These are phyloP conservation scores for Coreoperca whiteheadi DNA, from an alignment of 2,113 vertebrate genomes.

Conservation along the genomic window DNA sequence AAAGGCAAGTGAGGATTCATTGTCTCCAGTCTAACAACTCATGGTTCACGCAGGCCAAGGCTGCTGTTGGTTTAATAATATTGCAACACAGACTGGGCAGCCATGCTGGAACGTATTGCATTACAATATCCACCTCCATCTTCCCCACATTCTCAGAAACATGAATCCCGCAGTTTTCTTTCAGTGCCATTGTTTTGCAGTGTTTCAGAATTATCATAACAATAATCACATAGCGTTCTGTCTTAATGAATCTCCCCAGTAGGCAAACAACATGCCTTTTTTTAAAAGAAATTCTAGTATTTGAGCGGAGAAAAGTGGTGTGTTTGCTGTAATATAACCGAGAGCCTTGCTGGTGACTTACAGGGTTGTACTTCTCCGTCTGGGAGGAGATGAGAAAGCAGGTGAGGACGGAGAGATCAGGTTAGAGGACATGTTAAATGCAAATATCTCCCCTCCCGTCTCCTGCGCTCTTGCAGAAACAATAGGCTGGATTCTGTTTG, in stretches of 20 bases:
- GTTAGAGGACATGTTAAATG: slow-evolving; percentile 65
- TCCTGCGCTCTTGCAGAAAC: slow-evolving; percentile 56
- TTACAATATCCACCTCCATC: slow-evolving; percentile 37
- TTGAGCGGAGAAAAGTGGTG: background rate
- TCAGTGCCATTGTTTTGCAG: slow-evolving; percentile 27
- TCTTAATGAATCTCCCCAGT: slow-evolving; percentile 46
- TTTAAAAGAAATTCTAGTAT: slow-evolving; percentile 14
- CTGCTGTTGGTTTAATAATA: slow-evolving; percentile 57
- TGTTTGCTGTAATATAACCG: slow-evolving; percentile 14
- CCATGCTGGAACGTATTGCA: slow-evolving; percentile 19
- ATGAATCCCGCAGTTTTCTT: background rate
- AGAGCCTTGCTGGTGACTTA: slow-evolving; percentile 15
- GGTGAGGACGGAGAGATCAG: slow-evolving; percentile 42
- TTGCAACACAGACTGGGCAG: slow-evolving; percentile 37
- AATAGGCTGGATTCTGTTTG: slow-evolving; percentile 71
- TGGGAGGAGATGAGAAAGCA: slow-evolving; percentile 15
- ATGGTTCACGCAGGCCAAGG: slow-evolving; percentile 47
- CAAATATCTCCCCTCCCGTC: slow-evolving; percentile 59
- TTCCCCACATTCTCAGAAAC: slow-evolving; percentile 22
- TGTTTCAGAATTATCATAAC: slow-evolving; percentile 38
- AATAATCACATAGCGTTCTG: slow-evolving; percentile 46
- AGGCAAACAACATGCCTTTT: slow-evolving; percentile 37
- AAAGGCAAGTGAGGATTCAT: slow-evolving; percentile 60
- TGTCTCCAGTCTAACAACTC: slow-evolving; percentile 50
- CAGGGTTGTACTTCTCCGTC: slow-evolving; percentile 15